Evolutionary conservation across 2,888 invertebrate genomes (phyloP).

Genomic region (Erebia epiphron): DNA sequence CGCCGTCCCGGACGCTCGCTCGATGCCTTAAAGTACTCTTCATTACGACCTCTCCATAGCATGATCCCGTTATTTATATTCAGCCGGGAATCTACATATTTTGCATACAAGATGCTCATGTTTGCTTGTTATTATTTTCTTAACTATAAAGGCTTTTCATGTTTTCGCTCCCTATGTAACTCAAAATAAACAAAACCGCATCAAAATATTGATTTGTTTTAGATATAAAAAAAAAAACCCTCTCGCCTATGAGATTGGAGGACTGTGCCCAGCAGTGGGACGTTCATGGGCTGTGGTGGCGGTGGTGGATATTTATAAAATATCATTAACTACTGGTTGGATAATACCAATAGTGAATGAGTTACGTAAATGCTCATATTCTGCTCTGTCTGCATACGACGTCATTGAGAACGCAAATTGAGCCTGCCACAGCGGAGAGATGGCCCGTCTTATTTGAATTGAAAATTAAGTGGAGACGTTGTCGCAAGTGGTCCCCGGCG

Average conservation of each 20-base stretch:
- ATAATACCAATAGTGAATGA: background rate
- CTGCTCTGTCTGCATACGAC: slow-evolving; percentile 27
- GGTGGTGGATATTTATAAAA: no score
- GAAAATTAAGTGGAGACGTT: slow-evolving; percentile 54
- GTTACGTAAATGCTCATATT: background rate
- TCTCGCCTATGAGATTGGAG: no score
- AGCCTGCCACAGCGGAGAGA: slow-evolving; percentile 32
- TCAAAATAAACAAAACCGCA: background rate
- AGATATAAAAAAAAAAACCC: no score
- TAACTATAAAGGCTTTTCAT: background rate
- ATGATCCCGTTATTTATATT: slow-evolving; percentile 62
- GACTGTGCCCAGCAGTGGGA: no score
- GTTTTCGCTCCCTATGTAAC: background rate
- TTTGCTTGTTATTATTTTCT: background rate
- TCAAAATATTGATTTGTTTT: background rate
- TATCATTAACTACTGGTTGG: background rate
- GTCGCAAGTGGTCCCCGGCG: slow-evolving; percentile 44
- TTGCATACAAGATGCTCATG: slow-evolving; percentile 23
- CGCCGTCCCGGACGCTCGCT: slow-evolving; percentile 29
- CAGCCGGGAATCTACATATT: slow-evolving; percentile 47
- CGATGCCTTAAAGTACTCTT: slow-evolving; percentile 68
- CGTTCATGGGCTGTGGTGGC: no score
- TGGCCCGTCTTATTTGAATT: slow-evolving; percentile 50
- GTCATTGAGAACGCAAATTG: slow-evolving; percentile 34
- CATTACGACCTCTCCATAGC: slow-evolving; percentile 67